Evolutionary conservation across 2,113 vertebrate species (phyloP).

Genomic region (Nyctereutes procyonoides): DNA sequence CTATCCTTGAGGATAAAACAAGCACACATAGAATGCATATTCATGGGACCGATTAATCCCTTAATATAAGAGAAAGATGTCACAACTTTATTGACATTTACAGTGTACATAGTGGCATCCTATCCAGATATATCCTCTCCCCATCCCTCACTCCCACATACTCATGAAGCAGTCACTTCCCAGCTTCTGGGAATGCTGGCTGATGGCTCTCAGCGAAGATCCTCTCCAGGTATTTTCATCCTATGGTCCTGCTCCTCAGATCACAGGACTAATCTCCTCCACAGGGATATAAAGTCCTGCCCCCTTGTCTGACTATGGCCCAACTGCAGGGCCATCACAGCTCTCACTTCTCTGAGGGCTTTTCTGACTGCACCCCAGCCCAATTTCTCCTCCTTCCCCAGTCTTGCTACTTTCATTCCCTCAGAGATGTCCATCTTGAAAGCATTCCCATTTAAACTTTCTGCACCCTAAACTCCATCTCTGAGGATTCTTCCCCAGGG

Average conservation of each 20-base stretch:
- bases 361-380: not conserved
- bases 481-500: not conserved
- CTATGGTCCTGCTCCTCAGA: not conserved
- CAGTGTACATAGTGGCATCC: not conserved
- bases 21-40: not conserved
- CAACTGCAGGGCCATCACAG: not conserved
- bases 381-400: not conserved
- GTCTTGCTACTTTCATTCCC: not conserved
- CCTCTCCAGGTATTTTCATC: not conserved
- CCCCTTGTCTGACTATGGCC: not conserved
- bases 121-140: not conserved
- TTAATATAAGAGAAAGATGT: not conserved
- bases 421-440: not conserved
- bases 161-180: not conserved
- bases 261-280: not conserved
- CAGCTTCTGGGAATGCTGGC: not conserved
- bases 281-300: not conserved
- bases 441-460: not conserved
- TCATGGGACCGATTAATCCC: not conserved
- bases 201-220: not conserved
- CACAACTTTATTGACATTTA: not conserved
- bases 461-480: not conserved
- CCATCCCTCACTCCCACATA: not conserved
- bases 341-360: not conserved
- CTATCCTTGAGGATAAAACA: conserved; percentile 1